Conservation (phyloP, 2,888 invertebrate genomes). For the Sipunculus nudus region DNA sequence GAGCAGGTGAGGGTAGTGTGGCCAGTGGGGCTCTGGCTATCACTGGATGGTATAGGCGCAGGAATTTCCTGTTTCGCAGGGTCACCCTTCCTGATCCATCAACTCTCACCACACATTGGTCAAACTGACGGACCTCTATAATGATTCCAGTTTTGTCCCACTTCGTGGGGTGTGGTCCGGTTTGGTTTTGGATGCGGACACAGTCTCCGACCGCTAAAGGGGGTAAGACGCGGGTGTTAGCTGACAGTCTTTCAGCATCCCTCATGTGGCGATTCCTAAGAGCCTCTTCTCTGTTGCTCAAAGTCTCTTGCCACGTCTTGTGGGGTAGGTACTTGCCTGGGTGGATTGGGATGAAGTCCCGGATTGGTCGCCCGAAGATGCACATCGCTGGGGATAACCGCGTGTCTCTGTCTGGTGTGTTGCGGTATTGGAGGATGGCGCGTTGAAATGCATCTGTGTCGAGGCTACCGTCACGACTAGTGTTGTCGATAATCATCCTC, state of each 20-base stretch:
- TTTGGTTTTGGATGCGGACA: constrained; percentile 43
- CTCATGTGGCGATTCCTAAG: constrained; percentile 42
- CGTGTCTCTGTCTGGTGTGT: constrained; percentile 42
- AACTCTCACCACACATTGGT: constrained; percentile 33
- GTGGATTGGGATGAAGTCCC: constrained; percentile 40
- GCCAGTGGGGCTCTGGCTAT: too few relatives aligned
- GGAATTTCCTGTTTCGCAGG: constrained; percentile 26
- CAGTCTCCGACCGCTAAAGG: constrained; percentile 32
- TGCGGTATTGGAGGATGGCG: constrained; percentile 42
- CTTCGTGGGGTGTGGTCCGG: constrained; percentile 38
- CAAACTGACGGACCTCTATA: constrained; percentile 40
- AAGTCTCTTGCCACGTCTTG: constrained; percentile 35
- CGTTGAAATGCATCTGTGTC: constrained; percentile 42
- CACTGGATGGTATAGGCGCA: constrained; percentile 27
- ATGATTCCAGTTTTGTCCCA: constrained; percentile 46
- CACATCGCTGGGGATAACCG: constrained; percentile 43
- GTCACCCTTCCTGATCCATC: constrained; percentile 37
- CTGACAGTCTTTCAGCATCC: constrained; percentile 29
- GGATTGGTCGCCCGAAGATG: constrained; percentile 37
- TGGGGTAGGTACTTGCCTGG: constrained; percentile 15
- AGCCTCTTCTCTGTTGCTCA: constrained; percentile 33
- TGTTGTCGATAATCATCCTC: constrained; percentile 45
- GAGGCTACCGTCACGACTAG: constrained; percentile 37
- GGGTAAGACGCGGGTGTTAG: constrained; percentile 38
- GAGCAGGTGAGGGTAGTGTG: too few relatives aligned